Evolutionary conservation across 2,888 invertebrate genomes (phyloP).

Genomic region (Octodonta nipae): DNA sequence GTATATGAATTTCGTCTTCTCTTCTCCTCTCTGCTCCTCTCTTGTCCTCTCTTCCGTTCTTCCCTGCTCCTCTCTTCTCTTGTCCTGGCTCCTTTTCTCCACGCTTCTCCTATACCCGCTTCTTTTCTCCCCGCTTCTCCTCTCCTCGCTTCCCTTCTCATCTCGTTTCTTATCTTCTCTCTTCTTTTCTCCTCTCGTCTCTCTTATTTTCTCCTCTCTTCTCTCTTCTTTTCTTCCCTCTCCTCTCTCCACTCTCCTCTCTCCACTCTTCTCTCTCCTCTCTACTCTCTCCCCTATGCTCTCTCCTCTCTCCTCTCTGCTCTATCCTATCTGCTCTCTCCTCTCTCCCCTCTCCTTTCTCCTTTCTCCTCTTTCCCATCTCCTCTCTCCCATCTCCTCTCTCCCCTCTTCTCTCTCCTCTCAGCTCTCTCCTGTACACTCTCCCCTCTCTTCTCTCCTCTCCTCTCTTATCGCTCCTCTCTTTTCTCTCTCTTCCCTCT

Average conservation of each 20-base stretch:
- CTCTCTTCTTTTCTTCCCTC: not conserved
- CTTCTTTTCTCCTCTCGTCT: not conserved
- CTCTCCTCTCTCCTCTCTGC: not conserved
- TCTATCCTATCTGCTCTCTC: not conserved
- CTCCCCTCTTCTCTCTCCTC: not conserved
- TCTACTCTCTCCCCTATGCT: slow-evolving; percentile 1
- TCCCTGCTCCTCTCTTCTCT: no score
- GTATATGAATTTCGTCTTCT: no score
- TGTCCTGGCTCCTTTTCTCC: not conserved
- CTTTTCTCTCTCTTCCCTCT: not conserved
- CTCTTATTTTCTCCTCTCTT: not conserved
- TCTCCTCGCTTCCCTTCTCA: not conserved
- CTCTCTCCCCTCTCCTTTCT: not conserved
- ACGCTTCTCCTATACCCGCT: not conserved
- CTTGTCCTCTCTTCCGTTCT: no score
- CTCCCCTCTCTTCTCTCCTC: not conserved
- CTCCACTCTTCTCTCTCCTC: not conserved
- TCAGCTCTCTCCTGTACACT: not conserved
- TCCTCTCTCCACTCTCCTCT: not conserved
- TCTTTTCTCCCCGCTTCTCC: not conserved
- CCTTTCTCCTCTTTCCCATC: not conserved
- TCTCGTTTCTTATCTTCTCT: not conserved
- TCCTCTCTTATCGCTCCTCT: not conserved
- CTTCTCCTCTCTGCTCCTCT: no score
- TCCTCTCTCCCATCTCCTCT: not conserved